phyloP scores from a whole-genome alignment of 2,113 vertebrate genomes.

The Eulemur rufifrons region DNA sequence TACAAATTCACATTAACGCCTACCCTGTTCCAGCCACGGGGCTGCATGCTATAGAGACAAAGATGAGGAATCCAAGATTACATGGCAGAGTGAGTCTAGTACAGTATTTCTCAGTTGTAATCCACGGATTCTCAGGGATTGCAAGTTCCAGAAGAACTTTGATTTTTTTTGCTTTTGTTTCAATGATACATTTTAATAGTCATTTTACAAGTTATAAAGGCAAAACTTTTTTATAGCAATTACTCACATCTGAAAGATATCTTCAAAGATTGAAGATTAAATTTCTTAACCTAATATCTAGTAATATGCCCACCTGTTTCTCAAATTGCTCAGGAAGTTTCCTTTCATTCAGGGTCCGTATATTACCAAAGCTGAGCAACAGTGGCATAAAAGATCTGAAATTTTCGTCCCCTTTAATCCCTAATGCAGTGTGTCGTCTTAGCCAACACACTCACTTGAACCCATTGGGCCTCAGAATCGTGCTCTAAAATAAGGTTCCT shows the following conservation, averaged over 20 bases:
- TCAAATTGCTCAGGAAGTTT: slow-evolving; percentile 14
- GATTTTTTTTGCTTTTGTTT: not conserved
- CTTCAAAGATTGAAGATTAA: not conserved
- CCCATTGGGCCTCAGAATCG: not conserved
- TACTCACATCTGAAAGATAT: not conserved
- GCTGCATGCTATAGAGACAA: not conserved
- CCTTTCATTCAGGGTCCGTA: not conserved
- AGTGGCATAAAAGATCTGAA: not conserved
- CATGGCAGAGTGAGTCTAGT: not conserved
- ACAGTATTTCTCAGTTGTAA: not conserved
- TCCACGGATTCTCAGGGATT: not conserved
- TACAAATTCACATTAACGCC: not conserved
- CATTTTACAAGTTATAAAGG: not conserved
- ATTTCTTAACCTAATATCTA: not conserved
- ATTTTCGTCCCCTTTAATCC: not conserved
- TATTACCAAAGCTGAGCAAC: not conserved
- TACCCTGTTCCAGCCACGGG: not conserved
- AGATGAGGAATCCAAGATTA: not conserved
- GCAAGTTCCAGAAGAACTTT: not conserved
- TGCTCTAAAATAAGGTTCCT: not conserved
- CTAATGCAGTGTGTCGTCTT: not conserved
- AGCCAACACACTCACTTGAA: not conserved
- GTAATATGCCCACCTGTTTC: not conserved
- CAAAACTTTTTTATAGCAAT: not conserved
- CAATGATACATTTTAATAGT: not conserved